Base-by-base conservation (phyloP, 2,797 vertebrate genomes). In the Taenioides sp. region DNA sequence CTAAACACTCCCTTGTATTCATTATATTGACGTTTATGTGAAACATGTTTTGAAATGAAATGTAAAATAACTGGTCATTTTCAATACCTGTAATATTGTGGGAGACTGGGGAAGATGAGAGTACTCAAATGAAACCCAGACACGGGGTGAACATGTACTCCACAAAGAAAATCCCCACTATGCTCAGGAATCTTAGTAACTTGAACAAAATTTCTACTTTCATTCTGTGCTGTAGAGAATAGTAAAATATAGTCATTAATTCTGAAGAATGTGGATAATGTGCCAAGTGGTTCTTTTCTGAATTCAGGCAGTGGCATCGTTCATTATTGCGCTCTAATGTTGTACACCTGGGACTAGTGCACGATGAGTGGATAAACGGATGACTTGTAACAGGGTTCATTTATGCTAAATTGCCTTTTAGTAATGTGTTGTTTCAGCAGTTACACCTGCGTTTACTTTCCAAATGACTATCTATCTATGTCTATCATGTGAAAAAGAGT, bases 331-430 rank as follows among this genome's bases (percentile, higher is more conserved):
- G 16, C 47, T 28, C 64, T 52, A 50, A 66, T 27, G 47, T 47
- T 28, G 23, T 47, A 66, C 64, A 66, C 64, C 64, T 52, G 64
- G 64, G 64, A 50, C 25, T 17, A 28, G 43, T 16, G 47, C 23
- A 28, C 17, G 43, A 49, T 49, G 43, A 54, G 65, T 54, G 65
- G 65, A 34, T 67, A 67, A 67, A 28, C 65, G 31, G 65, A 67
- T n/a, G 65, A 50, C 47, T 22, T 55, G 49, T 54, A 54, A 67
- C 20, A 55, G 64, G 49, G 18, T 55, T 31, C 49, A 67, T 18
- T 65, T 65, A 49, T 65, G 40, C 64, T 65, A 65, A 65, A 65
- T 65, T 65, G 64, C 43, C 64, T 65, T 65, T 50, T 50, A 65
- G 64, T 65, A 25, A 50, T 65, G 64, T 49, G 64, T 65, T 65